phyloP scores from a whole-genome alignment of 2,113 vertebrate genomes.

The Hemiprocne comata region DNA sequence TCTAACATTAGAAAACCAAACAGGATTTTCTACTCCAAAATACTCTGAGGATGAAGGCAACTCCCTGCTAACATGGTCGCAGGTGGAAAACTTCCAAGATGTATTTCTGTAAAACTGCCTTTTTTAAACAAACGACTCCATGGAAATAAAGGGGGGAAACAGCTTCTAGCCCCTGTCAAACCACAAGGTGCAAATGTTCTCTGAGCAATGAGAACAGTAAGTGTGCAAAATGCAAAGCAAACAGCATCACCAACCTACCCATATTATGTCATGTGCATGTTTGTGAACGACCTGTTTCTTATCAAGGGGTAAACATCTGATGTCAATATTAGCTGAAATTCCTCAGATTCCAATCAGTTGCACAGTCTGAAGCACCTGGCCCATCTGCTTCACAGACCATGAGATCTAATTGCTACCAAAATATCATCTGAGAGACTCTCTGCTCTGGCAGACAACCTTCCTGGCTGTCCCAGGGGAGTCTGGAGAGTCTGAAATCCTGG shows the following conservation, averaged over 20 bases:
- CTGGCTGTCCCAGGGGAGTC: neutral
- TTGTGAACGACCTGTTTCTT: constrained; percentile 51
- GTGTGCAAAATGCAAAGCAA: constrained; percentile 48
- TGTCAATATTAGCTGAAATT: constrained; percentile 68
- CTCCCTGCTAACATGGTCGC: too few relatives aligned
- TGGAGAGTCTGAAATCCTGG: neutral
- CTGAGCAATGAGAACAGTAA: constrained; percentile 53
- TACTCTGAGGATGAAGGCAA: neutral
- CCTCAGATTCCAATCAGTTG: constrained; percentile 56
- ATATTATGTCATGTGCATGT: constrained; percentile 48
- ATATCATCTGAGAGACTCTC: neutral
- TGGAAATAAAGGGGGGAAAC: neutral
- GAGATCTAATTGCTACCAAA: neutral
- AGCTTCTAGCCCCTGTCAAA: neutral
- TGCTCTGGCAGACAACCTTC: neutral
- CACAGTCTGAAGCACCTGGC: neutral
- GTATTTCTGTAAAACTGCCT: neutral
- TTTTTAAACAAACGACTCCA: neutral
- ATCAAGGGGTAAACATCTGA: constrained; percentile 56
- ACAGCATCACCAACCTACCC: constrained; percentile 20
- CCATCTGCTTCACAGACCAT: neutral
- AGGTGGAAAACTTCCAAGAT: neutral
- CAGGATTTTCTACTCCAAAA: neutral
- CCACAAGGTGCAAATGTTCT: neutral
- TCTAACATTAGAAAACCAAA: neutral